Conservation (phyloP, 2,113 vertebrate genomes). For the Uropsilus gracilis region DNA sequence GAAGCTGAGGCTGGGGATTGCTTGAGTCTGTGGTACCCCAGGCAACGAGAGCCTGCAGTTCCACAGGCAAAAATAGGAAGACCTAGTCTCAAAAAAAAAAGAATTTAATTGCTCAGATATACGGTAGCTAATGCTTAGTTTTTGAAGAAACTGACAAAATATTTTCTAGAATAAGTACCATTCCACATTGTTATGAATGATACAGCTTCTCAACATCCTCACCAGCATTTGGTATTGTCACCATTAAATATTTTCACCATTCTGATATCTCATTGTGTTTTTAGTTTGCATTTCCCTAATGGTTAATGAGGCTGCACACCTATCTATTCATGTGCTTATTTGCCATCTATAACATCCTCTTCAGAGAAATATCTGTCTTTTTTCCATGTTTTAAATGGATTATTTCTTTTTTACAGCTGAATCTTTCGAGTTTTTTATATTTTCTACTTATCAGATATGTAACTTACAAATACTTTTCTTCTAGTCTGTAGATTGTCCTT, state of each 20-base stretch:
- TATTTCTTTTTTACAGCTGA: not conserved
- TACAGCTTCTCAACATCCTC: not conserved
- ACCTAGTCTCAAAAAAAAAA: too few species aligned
- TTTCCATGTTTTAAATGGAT: not conserved
- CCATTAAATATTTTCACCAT: too few species aligned
- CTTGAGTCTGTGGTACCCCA: too few species aligned
- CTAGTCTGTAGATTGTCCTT: not conserved
- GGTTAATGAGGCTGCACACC: too few species aligned
- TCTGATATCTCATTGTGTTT: too few species aligned
- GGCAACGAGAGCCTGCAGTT: too few species aligned
- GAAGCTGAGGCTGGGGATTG: too few species aligned
- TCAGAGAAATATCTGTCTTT: not conserved
- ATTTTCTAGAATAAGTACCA: not conserved
- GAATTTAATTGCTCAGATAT: too few species aligned
- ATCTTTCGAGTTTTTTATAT: conserved; percentile 25
- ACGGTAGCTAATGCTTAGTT: too few species aligned
- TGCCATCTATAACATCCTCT: not conserved
- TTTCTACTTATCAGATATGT: not conserved
- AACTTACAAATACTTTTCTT: not conserved
- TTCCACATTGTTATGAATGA: not conserved
- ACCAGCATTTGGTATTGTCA: not conserved
- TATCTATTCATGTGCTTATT: not conserved
- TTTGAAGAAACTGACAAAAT: too few species aligned
- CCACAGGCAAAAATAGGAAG: too few species aligned
- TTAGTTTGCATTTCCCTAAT: too few species aligned